A percentile compares a stretch with the other conserved stretches of the same genome.
These are phyloP conservation scores for Sciaenops ocellatus DNA, from an alignment of 2,797 vertebrate genomes.

Conservation along the genomic window DNA sequence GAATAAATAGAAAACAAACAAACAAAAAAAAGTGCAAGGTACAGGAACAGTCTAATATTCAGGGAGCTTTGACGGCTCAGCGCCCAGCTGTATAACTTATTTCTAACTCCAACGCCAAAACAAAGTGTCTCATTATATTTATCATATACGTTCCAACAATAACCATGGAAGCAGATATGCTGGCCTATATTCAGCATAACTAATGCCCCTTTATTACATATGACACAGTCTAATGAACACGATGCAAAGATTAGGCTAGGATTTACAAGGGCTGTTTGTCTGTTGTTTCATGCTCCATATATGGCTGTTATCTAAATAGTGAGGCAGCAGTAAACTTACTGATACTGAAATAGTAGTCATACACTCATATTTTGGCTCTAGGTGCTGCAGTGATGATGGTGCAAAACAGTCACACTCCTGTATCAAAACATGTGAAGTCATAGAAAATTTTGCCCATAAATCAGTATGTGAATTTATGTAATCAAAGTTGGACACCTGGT, in stretches of 20 bases:
- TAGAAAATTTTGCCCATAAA: too few relatives aligned
- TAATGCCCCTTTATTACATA: constrained; percentile 9
- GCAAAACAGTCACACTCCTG: too few relatives aligned
- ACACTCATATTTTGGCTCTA: too few relatives aligned
- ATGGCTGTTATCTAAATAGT: not conserved
- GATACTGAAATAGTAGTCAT: not conserved
- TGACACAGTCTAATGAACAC: not conserved
- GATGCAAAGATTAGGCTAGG: not conserved
- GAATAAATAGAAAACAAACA: constrained; percentile 51
- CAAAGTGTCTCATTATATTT: constrained; percentile 6
- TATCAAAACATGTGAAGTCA: too few relatives aligned
- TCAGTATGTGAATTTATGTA: too few relatives aligned
- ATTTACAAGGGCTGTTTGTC: not conserved
- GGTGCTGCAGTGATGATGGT: too few relatives aligned
- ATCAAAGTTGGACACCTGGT: too few relatives aligned
- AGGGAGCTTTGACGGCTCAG: constrained; percentile 16
- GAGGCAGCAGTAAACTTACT: not conserved
- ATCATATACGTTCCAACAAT: not conserved
- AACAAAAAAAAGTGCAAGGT: not conserved
- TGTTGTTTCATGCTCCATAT: not conserved
- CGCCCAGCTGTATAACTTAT: constrained; percentile 19
- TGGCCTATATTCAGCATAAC: not conserved
- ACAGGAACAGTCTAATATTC: constrained; percentile 36
- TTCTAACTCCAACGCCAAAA: constrained; percentile 7
- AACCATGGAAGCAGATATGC: constrained; percentile 2